A percentile compares a stretch with the other conserved stretches of the same genome.
Conservation (phyloP, 2,797 vertebrate species). For the Darevskia nairensis region DNA sequence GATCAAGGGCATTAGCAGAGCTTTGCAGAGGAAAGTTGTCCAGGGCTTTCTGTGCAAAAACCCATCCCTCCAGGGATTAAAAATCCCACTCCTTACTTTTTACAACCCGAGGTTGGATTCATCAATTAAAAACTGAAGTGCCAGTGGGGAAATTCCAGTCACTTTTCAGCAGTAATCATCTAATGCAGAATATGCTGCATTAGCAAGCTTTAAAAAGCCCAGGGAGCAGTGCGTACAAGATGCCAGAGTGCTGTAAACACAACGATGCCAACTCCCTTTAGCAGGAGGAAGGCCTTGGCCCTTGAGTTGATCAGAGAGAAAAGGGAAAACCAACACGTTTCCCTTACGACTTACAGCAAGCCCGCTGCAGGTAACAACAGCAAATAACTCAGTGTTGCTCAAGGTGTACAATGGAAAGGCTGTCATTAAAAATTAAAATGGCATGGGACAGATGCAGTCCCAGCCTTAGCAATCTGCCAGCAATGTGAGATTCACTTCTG, state of each 20-base stretch:
- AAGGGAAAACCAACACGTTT: conserved; percentile 4
- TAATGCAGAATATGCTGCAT: conserved; percentile 27
- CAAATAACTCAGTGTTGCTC: not conserved
- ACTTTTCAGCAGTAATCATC: conserved; percentile 21
- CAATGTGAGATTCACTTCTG: not conserved
- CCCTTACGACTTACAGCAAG: not conserved
- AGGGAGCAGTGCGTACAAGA: not conserved
- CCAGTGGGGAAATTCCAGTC: not conserved
- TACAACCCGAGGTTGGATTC: not conserved
- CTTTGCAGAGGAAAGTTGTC: not conserved
- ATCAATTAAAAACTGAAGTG: conserved; percentile 14
- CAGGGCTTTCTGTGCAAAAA: not conserved
- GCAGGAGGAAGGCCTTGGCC: not conserved
- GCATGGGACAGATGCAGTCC: not conserved
- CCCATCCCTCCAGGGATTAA: not conserved
- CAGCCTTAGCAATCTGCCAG: not conserved
- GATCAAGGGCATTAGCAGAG: not conserved
- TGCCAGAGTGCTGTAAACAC: conserved; percentile 17
- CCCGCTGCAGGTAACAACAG: not conserved
- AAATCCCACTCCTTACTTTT: conserved; percentile 6
- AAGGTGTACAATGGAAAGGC: not conserved
- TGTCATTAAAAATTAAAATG: conserved; percentile 21
- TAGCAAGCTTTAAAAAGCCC: conserved; percentile 6
- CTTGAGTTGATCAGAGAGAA: conserved; percentile 17
- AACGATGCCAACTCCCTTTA: not conserved